Evolutionary conservation across 2,797 vertebrate species (phyloP).

Genomic region (Otus scops): DNA sequence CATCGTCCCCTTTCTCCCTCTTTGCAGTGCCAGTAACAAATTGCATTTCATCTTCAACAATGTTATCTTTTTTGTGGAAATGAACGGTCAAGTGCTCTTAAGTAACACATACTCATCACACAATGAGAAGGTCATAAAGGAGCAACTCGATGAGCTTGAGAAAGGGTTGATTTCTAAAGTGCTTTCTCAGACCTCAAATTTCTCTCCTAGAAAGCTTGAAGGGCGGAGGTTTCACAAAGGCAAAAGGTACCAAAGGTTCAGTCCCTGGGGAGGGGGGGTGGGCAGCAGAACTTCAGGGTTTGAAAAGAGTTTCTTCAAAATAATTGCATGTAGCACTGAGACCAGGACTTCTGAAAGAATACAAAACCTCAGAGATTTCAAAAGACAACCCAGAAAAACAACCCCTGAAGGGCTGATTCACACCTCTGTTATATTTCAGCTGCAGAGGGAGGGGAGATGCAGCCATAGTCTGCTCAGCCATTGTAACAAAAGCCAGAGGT

Average conservation of each 20-base stretch:
- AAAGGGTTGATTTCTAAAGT: neutral
- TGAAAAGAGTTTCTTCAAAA: neutral
- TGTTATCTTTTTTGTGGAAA: neutral
- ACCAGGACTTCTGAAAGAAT: neutral
- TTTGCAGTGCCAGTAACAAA: neutral
- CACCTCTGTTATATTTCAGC: neutral
- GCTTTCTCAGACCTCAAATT: neutral
- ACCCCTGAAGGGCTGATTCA: neutral
- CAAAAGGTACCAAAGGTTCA: neutral
- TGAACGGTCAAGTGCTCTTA: neutral
- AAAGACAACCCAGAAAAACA: neutral
- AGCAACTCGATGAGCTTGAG: neutral
- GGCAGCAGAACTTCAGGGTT: neutral
- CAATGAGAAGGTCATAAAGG: neutral
- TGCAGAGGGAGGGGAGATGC: neutral
- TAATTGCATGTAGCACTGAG: neutral
- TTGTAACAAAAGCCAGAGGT: neutral
- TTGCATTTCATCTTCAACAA: neutral
- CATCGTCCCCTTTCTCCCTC: neutral
- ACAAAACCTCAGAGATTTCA: neutral
- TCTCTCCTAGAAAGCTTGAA: neutral
- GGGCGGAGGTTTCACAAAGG: neutral
- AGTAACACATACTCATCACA: neutral
- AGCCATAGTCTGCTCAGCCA: neutral
- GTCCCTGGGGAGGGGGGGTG: neutral